Conservation (phyloP, 2,797 vertebrate species). For the Lithobates pipiens region DNA sequence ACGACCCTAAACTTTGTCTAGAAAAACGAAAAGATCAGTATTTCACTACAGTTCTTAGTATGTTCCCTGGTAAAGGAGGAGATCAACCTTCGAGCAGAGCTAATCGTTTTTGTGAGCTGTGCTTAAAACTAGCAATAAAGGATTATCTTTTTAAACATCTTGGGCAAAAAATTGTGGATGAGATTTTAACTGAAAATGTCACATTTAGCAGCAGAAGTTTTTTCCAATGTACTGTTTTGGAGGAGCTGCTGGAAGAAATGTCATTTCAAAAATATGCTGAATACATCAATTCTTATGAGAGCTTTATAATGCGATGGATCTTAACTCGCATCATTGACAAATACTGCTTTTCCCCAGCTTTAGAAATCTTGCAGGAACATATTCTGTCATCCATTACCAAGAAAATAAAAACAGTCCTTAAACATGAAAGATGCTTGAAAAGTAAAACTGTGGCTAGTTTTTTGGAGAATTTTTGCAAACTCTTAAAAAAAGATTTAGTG, state of each 20-base stretch:
- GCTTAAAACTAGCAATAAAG: slow-evolving; percentile 69
- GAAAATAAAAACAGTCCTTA: slow-evolving; percentile 61
- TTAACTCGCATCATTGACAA: slow-evolving; percentile 27
- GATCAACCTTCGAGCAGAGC: slow-evolving; percentile 61
- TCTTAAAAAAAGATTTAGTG: slow-evolving; percentile 70
- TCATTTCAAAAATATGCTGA: slow-evolving; percentile 54
- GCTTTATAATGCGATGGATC: slow-evolving; percentile 70
- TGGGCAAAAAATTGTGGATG: slow-evolving; percentile 71
- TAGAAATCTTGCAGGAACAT: slow-evolving; percentile 60
- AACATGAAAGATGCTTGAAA: not conserved
- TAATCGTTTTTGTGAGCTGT: slow-evolving; percentile 61
- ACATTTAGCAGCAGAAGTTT: slow-evolving; percentile 66
- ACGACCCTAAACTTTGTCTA: slow-evolving; percentile 64
- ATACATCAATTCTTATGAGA: slow-evolving; percentile 66
- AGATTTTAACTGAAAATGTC: slow-evolving; percentile 64
- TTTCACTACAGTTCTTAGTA: slow-evolving; percentile 70
- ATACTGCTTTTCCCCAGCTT: slow-evolving; percentile 46
- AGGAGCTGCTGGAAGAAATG: slow-evolving; percentile 64
- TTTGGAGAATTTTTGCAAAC: slow-evolving; percentile 70
- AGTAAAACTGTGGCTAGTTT: slow-evolving; percentile 66
- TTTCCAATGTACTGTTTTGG: slow-evolving; percentile 66
- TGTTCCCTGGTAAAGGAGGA: slow-evolving; percentile 65
- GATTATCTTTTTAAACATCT: slow-evolving; percentile 66
- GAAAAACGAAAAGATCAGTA: slow-evolving; percentile 67
- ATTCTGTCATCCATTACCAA: slow-evolving; percentile 48